Evolutionary conservation across 2,113 vertebrate species (phyloP).

Genomic region (Dipodomys spectabilis): DNA sequence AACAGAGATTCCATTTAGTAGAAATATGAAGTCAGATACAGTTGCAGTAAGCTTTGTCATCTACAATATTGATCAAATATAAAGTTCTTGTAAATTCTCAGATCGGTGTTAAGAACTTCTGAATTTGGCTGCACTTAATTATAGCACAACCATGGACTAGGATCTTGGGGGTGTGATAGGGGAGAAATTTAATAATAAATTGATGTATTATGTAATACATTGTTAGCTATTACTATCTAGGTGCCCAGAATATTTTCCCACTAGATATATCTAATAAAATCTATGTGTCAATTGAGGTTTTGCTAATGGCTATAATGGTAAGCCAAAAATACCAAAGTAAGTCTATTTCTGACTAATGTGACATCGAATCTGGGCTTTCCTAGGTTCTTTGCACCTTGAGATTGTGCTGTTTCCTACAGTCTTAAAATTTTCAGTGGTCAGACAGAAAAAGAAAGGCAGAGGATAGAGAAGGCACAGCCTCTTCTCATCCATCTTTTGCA

Average conservation of each 20-base stretch:
- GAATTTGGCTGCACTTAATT: background rate
- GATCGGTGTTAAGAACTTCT: background rate
- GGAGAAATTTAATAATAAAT: constrained; percentile 27
- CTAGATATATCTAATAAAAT: background rate
- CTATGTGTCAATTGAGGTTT: background rate
- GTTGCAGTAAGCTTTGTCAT: background rate
- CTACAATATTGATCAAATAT: background rate
- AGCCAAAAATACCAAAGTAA: background rate
- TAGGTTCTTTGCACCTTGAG: background rate
- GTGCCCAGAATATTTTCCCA: background rate
- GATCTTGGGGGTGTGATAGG: background rate
- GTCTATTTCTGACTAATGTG: background rate
- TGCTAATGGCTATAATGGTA: constrained; percentile 8
- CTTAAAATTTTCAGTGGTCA: background rate
- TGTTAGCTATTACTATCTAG: background rate
- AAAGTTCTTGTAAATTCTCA: background rate
- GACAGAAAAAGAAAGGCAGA: constrained; percentile 21
- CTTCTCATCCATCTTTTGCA: background rate
- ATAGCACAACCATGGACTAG: background rate
- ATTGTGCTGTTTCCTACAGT: background rate
- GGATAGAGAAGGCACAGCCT: background rate
- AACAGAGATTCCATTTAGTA: background rate
- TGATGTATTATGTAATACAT: background rate
- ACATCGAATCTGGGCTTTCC: background rate
- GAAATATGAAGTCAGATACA: background rate